A percentile compares a stretch with the other conserved stretches of the same genome.
These are phyloP conservation scores for Bombus pyrosoma DNA, from an alignment of 1,140 invertebrate genomes.

Conservation along the genomic window DNA sequence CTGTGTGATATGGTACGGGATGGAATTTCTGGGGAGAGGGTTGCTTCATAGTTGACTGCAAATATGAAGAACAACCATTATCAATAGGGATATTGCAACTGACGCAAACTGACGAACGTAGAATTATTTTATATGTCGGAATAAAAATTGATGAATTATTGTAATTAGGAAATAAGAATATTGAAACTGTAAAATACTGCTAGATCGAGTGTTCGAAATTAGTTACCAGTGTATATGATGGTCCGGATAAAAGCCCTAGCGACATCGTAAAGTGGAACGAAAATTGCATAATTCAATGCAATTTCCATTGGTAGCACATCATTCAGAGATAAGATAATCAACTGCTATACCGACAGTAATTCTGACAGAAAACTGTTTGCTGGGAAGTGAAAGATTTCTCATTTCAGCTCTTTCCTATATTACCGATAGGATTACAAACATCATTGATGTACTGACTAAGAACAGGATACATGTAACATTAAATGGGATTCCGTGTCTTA, in stretches of 20 bases:
- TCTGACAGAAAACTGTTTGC: background rate
- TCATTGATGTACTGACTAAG: too few species aligned
- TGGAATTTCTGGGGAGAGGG: background rate
- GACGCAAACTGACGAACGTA: background rate
- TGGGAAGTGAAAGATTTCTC: too few species aligned
- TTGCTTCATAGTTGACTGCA: rapidly evolving
- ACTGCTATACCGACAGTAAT: background rate
- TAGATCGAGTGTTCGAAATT: too few species aligned
- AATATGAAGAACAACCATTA: background rate
- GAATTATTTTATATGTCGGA: background rate
- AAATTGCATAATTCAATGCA: background rate
- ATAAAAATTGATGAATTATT: background rate
- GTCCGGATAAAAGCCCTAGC: background rate
- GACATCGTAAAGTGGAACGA: background rate
- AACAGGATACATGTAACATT: too few species aligned
- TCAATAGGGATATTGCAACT: background rate
- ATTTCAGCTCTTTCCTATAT: too few species aligned
- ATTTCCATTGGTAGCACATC: background rate
- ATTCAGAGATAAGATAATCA: background rate
- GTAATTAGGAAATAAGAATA: background rate
- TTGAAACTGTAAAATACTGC: background rate
- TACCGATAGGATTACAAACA: too few species aligned
- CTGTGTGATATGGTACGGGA: too few species aligned
- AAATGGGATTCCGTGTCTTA: too few species aligned
- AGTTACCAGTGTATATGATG: background rate